Percentiles rank a stretch among this genome's conserved stretches.
These are phyloP conservation scores for Campoletis sonorensis DNA, from an alignment of 1,140 invertebrate species.

Conservation along the genomic window DNA sequence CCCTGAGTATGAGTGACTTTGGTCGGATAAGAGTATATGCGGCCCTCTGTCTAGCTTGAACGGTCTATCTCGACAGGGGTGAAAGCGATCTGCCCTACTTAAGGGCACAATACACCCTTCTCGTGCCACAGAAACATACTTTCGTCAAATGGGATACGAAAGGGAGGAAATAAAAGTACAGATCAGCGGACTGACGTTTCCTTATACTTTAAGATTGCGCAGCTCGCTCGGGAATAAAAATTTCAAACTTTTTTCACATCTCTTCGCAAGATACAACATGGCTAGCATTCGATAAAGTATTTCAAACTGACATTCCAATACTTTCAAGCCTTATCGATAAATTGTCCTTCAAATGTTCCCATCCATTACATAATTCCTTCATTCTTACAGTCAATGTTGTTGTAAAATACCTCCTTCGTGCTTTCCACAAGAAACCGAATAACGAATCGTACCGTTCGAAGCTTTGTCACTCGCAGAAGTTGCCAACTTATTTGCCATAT, in stretches of 20 bases:
- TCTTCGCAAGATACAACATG: too few species aligned
- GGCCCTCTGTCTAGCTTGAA: background rate
- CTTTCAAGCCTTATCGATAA: too few species aligned
- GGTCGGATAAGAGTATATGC: slow-evolving; percentile 38
- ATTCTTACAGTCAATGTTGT: background rate
- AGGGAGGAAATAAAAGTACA: background rate
- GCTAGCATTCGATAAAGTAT: too few species aligned
- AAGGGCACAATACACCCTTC: slow-evolving; percentile 43
- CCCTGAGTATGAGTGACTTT: slow-evolving; percentile 58
- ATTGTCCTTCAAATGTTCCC: background rate
- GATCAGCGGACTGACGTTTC: background rate
- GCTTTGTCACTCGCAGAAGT: slow-evolving; percentile 36
- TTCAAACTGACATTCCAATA: too few species aligned
- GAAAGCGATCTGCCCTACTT: slow-evolving; percentile 45
- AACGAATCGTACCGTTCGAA: background rate
- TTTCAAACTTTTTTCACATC: background rate
- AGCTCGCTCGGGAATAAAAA: background rate
- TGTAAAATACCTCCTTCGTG: background rate
- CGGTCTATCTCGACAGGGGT: slow-evolving; percentile 37
- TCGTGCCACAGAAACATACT: slow-evolving; percentile 71
- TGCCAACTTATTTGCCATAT: slow-evolving; percentile 26
- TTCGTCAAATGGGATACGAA: slow-evolving; percentile 50
- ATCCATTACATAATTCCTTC: background rate
- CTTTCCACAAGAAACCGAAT: background rate
- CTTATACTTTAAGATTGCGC: background rate